Percentiles rank a stretch among this genome's conserved stretches.
Conservation (phyloP, 2,888 invertebrate species). For the Torymus tubicola region DNA sequence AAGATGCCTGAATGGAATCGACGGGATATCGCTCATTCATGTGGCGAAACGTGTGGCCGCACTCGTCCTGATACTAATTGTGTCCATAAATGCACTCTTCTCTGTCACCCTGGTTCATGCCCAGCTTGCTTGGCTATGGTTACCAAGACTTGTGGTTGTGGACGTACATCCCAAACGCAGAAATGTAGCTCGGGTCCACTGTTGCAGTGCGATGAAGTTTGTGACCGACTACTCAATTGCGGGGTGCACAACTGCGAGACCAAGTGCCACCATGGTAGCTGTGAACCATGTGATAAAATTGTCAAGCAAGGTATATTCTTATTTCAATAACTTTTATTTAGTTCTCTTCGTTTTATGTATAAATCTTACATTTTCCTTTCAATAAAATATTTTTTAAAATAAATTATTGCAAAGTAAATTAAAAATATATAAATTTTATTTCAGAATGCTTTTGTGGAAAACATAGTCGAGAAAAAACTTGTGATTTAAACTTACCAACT, state of each 20-base stretch:
- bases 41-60: constrained; percentile 90
- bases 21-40: constrained; percentile 91
- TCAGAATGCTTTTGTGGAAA: constrained; percentile 84
- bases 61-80: constrained; percentile 75
- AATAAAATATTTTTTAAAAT: no score
- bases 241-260: constrained; percentile 84
- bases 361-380: no score
- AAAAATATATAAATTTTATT: constrained; percentile 53
- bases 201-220: constrained; percentile 85
- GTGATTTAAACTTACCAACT: constrained; percentile 79
- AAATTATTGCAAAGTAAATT: not conserved
- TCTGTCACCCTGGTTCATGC: constrained; percentile 92
- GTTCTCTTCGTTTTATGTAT: not conserved
- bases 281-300: constrained; percentile 83
- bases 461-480: constrained; percentile 80
- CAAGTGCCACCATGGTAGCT: constrained; percentile 88
- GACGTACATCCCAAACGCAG: constrained; percentile 82
- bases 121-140: constrained; percentile 91
- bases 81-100: constrained; percentile 81
- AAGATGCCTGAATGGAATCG: constrained; percentile 87
- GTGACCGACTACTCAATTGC: constrained; percentile 87
- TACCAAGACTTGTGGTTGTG: constrained; percentile 86
- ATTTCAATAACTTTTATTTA: not conserved
- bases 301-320: constrained; percentile 81
- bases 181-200: constrained; percentile 85